Percentiles rank a stretch among this genome's conserved stretches.
Conservation (phyloP, 2,113 vertebrate species). For the Vombatus ursinus region DNA sequence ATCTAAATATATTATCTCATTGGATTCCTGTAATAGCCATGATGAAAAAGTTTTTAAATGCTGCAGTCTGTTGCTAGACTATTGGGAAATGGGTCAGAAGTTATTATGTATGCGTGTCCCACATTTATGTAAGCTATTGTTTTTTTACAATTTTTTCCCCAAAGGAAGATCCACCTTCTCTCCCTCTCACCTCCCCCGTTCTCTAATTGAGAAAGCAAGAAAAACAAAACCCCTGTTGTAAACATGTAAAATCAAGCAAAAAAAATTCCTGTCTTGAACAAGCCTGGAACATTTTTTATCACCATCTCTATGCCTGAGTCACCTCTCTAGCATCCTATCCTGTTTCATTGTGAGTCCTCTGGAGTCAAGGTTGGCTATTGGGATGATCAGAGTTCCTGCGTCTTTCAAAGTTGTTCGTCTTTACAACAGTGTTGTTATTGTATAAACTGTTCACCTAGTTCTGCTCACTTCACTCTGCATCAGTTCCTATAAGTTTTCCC, state of each 20-base stretch:
- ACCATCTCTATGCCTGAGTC: not conserved
- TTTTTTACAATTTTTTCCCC: not conserved
- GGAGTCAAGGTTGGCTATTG: not conserved
- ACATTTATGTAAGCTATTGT: not conserved
- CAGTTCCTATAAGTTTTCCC: not conserved
- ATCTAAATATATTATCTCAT: not conserved
- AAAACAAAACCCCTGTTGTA: not conserved
- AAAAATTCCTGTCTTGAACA: not conserved
- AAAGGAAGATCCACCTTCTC: not conserved
- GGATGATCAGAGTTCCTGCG: not conserved
- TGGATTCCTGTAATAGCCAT: not conserved
- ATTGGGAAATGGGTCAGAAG: not conserved
- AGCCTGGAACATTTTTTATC: not conserved
- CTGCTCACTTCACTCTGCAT: not conserved
- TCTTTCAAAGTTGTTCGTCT: not conserved
- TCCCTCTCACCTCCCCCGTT: not conserved
- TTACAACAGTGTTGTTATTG: not conserved
- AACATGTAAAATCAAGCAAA: not conserved
- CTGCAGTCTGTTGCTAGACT: not conserved
- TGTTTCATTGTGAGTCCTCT: not conserved
- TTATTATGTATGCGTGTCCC: not conserved
- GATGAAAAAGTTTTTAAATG: not conserved
- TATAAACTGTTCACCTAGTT: not conserved
- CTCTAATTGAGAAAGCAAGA: not conserved
- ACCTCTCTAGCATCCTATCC: not conserved